phyloP scores from a whole-genome alignment of 2,113 vertebrate genomes.

The Asarcornis scutulata region DNA sequence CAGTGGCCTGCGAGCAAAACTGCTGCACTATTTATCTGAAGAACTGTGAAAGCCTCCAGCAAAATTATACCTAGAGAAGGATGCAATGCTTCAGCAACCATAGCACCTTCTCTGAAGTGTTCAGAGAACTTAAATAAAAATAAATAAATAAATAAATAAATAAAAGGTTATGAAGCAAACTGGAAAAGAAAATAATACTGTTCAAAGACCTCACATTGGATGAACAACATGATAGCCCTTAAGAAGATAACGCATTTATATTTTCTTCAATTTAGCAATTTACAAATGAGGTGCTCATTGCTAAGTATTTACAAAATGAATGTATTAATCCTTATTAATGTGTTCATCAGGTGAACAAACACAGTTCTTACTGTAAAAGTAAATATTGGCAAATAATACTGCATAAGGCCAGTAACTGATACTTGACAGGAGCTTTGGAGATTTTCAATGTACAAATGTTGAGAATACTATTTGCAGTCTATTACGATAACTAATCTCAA shows the following conservation, averaged over 20 bases:
- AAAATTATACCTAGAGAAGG: not conserved
- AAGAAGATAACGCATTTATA: not conserved
- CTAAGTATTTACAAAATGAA: not conserved
- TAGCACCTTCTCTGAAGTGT: not conserved
- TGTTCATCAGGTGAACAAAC: not conserved
- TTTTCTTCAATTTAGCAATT: not conserved
- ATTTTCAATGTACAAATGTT: not conserved
- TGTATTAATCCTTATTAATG: not conserved
- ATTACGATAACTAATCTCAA: not conserved
- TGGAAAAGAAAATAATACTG: not conserved
- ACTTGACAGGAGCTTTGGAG: not conserved
- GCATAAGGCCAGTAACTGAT: not conserved
- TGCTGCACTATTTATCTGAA: not conserved
- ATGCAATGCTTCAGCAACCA: not conserved
- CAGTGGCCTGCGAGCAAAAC: not conserved
- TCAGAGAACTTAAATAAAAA: not conserved
- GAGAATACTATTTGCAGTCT: not conserved
- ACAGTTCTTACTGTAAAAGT: not conserved
- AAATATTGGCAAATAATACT: not conserved
- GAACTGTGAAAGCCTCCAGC: not conserved
- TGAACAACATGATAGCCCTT: not conserved
- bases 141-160: too few relatives aligned
- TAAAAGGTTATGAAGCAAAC: not conserved
- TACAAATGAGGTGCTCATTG: not conserved
- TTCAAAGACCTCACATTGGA: not conserved